These are phyloP conservation scores for Lasioglossum figueresi DNA, from an alignment of 2,888 invertebrate species.

Conservation along the genomic window DNA sequence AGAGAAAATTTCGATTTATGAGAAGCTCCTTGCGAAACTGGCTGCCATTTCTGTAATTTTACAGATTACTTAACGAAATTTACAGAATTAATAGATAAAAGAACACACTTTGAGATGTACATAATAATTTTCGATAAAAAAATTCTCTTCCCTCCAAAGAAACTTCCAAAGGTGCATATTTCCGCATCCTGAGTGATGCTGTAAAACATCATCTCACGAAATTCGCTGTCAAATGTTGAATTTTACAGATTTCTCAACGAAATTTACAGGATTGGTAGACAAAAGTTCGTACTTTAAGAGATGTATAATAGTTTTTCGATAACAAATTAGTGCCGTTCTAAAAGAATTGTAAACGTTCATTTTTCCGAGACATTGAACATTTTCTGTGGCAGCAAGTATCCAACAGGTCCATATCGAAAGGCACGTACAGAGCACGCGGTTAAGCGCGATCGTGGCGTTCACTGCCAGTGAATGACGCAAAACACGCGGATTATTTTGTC, in stretches of 20 bases:
- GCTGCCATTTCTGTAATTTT: too few species aligned
- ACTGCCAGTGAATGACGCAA: conserved; percentile 74
- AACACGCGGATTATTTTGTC: conserved; percentile 78
- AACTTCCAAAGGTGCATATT: neutral
- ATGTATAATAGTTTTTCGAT: neutral
- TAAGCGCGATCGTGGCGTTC: conserved; percentile 7
- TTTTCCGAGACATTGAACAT: neutral
- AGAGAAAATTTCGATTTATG: neutral
- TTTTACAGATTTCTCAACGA: neutral
- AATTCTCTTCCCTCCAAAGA: too few species aligned
- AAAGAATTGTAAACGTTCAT: neutral
- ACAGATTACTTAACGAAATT: neutral
- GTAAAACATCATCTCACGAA: neutral
- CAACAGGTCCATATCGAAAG: conserved; percentile 20
- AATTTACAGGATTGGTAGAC: neutral
- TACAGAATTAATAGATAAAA: neutral
- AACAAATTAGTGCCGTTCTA: neutral
- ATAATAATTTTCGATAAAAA: too few species aligned
- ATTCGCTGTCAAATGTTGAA: neutral
- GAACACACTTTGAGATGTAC: neutral
- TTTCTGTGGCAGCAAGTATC: neutral
- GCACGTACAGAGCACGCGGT: neutral
- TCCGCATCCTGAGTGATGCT: neutral
- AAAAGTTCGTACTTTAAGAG: neutral
- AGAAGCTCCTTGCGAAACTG: too few species aligned